Base-by-base conservation (phyloP, 2,888 invertebrate species). In the Amphipoea oculea region DNA sequence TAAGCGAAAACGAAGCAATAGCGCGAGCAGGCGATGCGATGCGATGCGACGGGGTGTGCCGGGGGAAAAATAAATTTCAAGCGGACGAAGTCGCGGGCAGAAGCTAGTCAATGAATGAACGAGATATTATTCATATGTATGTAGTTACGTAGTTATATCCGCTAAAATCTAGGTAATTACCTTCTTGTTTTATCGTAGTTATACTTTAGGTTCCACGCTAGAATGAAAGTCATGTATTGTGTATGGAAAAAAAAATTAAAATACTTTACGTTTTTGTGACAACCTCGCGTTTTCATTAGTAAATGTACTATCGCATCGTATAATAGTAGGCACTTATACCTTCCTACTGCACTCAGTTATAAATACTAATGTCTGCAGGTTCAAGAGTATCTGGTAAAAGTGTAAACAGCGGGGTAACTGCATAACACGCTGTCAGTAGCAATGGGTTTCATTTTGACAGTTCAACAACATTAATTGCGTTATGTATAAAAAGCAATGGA, bases 281-380 rank as follows among this genome's bases (percentile, higher is more conserved):
- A 62, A 9, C 14, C 20, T 76, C 48, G 20, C n/a, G 40, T 48
- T 75, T 75, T 62, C 17, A 60, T 60, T 75, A 75, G 45, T 48
- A 45, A 74, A 75, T 74, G 36, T 45, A 74, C 74, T n/a, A n/a
- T 7, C 62, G 60, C 29, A 45, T 23, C 57, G 45, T 74, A 29
- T 75, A 75, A 75, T 57, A 57, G 45, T 45, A 73, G 23, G 7
- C 14, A 40, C 7, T 9, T 42, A 4, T 51, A 66, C 20, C 9
- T 75, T 45, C 14, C 11, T 45, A 54, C 45, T 45, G 51, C 60
- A 76, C 83, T 80, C 20, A 68, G 40, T 63, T 6, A 57, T 85
- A 29, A 84, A 45, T 29, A 69, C 36, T 6, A 60, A 17, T 57
- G 17, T 71, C 17, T n/a, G n/a, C 20, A 54, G 54, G 0, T n/a